These are phyloP conservation scores for Bothrops jararaca DNA, from an alignment of 2,113 vertebrate species.

Conservation along the genomic window DNA sequence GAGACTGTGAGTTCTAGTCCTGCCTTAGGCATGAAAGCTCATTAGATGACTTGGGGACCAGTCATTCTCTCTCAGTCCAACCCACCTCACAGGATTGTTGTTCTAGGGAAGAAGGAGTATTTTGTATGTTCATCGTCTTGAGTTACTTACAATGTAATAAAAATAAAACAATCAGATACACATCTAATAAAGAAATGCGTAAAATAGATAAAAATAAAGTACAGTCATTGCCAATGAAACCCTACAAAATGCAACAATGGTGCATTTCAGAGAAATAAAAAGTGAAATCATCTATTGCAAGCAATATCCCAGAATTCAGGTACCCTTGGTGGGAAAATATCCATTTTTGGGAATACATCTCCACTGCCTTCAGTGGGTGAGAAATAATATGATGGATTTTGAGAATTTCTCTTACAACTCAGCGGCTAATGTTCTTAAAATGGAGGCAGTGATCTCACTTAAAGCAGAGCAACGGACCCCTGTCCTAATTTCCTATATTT, in stretches of 20 bases:
- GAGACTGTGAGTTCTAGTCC: too few species aligned
- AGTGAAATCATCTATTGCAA: not conserved
- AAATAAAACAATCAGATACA: not conserved
- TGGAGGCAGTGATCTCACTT: slow-evolving; percentile 30
- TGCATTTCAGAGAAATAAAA: not conserved
- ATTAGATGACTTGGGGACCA: too few species aligned
- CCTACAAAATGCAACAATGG: not conserved
- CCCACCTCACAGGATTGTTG: too few species aligned
- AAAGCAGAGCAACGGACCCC: not conserved
- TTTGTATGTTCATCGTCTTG: too few species aligned
- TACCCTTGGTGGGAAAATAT: not conserved
- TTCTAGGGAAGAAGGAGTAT: too few species aligned
- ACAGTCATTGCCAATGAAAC: not conserved
- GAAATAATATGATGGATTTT: not conserved
- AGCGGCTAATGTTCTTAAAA: slow-evolving; percentile 36
- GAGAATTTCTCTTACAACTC: slow-evolving; percentile 8
- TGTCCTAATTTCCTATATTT: slow-evolving; percentile 36
- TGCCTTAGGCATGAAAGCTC: too few species aligned
- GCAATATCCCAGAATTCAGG: not conserved
- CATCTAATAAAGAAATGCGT: too few species aligned
- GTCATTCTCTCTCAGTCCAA: too few species aligned
- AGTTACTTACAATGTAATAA: too few species aligned
- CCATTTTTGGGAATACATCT: not conserved
- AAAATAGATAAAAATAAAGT: not conserved
- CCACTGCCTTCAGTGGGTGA: fast-evolving